Evolutionary conservation across 2,797 vertebrate genomes (phyloP).

Genomic region (Sebastes vulpes): DNA sequence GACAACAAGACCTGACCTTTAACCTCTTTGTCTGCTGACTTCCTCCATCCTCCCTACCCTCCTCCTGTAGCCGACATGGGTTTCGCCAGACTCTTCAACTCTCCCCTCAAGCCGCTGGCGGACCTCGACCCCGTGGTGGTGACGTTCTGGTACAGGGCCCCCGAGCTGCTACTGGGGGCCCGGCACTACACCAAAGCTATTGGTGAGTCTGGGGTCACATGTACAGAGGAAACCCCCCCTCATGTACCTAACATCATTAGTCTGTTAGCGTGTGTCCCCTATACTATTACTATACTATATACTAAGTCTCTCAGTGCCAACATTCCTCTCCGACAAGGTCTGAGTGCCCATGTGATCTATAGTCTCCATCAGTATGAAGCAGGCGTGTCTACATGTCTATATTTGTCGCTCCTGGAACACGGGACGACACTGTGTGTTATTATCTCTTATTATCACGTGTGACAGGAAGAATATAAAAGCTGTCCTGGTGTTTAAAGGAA

Average conservation of each 20-base stretch:
- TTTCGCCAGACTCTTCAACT: constrained; percentile 99
- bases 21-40: constrained; percentile 4
- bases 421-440: neutral
- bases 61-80: constrained; percentile 93
- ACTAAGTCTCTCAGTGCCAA: neutral
- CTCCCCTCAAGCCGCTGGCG: constrained; percentile 98
- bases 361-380: neutral
- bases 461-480: neutral
- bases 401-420: constrained; percentile 24
- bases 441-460: neutral
- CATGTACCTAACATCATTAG: neutral
- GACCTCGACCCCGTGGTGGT: constrained; percentile 99
- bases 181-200: constrained; percentile 99
- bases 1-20: no score
- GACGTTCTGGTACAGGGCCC: constrained; percentile 99
- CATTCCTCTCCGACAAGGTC: neutral
- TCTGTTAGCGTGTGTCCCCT: neutral
- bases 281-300: neutral
- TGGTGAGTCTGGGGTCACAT: constrained; percentile 84
- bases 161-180: constrained; percentile 96
- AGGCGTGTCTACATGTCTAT: constrained; percentile 2
- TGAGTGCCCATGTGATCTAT: neutral
- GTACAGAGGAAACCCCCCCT: no score
- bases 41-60: neutral
- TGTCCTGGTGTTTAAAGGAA: neutral